phyloP scores from a whole-genome alignment of 2,888 invertebrate genomes.

The Pheosia tremula region DNA sequence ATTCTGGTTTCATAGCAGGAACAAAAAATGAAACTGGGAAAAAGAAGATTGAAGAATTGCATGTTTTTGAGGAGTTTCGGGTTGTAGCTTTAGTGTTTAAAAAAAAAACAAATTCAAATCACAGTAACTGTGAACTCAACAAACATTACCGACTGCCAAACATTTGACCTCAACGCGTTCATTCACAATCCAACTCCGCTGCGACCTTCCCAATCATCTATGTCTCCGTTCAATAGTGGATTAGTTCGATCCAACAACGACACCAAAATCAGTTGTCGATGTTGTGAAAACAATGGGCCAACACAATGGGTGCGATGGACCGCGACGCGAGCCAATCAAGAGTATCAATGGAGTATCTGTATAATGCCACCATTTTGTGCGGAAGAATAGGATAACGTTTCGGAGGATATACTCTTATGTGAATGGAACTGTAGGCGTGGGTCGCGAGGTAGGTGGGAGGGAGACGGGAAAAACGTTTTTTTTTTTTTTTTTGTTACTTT shows the following conservation, averaged over 20 bases:
- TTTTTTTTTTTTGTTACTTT: no score
- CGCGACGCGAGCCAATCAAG: conserved; percentile 32
- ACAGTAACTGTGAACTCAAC: background rate
- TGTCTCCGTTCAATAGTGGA: background rate
- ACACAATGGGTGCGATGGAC: conserved; percentile 35
- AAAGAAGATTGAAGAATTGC: no score
- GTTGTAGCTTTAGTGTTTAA: no score
- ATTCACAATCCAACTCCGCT: background rate
- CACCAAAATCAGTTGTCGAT: conserved; percentile 16
- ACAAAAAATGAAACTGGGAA: no score
- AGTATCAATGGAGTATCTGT: conserved; percentile 34
- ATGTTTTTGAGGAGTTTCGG: no score
- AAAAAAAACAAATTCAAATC: no score
- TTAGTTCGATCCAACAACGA: conserved; percentile 24
- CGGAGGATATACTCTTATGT: background rate
- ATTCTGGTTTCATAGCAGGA: no score
- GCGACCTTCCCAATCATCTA: background rate
- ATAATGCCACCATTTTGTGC: conserved; percentile 27
- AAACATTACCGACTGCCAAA: background rate
- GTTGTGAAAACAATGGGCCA: conserved; percentile 25
- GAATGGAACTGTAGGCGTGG: background rate
- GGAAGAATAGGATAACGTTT: background rate
- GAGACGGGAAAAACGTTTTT: no score
- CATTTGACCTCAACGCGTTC: no score
- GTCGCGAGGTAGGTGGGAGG: no score